phyloP scores from a whole-genome alignment of 1,140 invertebrate species.

The Zaprionus lachaisei region DNA sequence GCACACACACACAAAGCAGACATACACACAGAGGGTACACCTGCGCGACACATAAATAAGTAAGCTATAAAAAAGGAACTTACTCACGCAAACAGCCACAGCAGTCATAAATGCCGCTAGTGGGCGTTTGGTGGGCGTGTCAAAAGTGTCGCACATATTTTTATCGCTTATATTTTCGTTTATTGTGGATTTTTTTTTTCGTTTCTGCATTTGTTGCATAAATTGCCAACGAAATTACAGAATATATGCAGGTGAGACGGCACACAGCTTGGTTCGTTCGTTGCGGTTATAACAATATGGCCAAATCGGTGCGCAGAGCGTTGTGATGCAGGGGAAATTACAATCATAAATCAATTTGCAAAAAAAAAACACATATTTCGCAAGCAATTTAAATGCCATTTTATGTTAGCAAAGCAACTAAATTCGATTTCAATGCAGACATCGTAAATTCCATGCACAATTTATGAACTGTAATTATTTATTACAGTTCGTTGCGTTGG shows the following conservation, averaged over 20 bases:
- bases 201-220: constrained; percentile 69
- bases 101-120: constrained; percentile 17
- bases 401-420: constrained; percentile 43
- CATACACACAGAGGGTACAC: constrained; percentile 18
- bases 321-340: constrained; percentile 48
- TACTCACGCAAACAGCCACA: constrained; percentile 20
- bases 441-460: constrained; percentile 27
- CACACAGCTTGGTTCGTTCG: constrained; percentile 4
- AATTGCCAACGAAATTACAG: constrained; percentile 61
- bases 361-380: constrained; percentile 38
- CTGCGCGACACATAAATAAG: constrained; percentile 47
- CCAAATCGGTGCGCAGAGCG: constrained; percentile 17
- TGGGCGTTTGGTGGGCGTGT: constrained; percentile 12
- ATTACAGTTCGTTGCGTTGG: constrained; percentile 10
- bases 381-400: constrained; percentile 67
- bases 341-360: constrained; percentile 69
- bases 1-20: constrained; percentile 17
- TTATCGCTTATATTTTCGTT: constrained; percentile 16
- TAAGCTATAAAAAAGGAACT: constrained; percentile 64
- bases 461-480: constrained; percentile 30
- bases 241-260: constrained; percentile 27
- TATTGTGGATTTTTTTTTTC: constrained; percentile 2
- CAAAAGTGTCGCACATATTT: constrained; percentile 24
- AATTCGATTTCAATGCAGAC: constrained; percentile 29
- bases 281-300: constrained; percentile 20